Evolutionary conservation across 2,113 vertebrate genomes (phyloP).

Genomic region (Neolamprologus falcicula): DNA sequence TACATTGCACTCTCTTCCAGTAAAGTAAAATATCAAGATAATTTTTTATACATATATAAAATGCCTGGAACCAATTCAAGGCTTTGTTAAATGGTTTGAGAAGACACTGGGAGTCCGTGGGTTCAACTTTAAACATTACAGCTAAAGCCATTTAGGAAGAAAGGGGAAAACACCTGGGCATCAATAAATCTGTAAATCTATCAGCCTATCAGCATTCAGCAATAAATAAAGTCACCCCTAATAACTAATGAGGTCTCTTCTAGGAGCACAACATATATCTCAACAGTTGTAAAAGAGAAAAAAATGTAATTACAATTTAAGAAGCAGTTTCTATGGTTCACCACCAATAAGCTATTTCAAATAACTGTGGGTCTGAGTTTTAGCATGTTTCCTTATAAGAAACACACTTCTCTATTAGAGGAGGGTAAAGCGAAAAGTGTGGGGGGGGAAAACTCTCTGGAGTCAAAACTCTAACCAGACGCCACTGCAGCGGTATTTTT

Average conservation of each 20-base stretch:
- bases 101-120: neutral
- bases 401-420: conserved; percentile 57
- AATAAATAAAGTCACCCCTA: conserved; percentile 14
- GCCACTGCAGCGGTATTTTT: conserved; percentile 61
- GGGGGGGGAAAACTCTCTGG: neutral
- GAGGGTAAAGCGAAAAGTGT: neutral
- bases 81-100: neutral
- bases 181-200: conserved; percentile 18
- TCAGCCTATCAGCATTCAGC: conserved; percentile 7
- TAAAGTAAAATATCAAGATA: neutral
- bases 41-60: neutral
- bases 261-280: neutral
- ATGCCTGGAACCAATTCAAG: neutral
- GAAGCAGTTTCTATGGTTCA: conserved; percentile 26
- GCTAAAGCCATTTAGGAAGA: neutral
- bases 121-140: neutral
- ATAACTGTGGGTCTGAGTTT: conserved; percentile 23
- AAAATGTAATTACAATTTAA: conserved; percentile 23
- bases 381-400: conserved; percentile 64
- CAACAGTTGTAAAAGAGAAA: neutral
- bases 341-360: conserved; percentile 40
- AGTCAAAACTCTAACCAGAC: conserved; percentile 67
- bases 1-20: neutral
- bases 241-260: conserved; percentile 11
- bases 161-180: neutral